Evolutionary conservation across 37 sponge, comb jelly and placozoan species (phyloP), one percentile per base, ranked within the genome.

Genomic region (Mnemiopsis leidyi): DNA sequence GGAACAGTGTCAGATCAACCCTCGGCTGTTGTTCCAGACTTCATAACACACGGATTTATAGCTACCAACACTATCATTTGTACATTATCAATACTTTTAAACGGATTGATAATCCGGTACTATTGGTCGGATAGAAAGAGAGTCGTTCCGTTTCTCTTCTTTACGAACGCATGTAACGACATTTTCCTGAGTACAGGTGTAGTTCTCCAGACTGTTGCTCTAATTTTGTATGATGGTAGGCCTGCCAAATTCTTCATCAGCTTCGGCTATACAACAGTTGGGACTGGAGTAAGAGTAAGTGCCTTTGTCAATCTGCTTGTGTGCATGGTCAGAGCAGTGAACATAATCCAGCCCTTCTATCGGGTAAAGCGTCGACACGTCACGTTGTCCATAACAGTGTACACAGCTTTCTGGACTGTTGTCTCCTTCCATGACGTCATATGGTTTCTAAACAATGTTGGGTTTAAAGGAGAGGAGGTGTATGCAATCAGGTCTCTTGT

Each of bases 21-120:
- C n/a, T n/a, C n/a, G n/a, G n/a, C n/a, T n/a, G n/a, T n/a, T n/a
- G n/a, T 48, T 3, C 73, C 73, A 25, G 24, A 69, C 73, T 28
- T 3, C 73, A 69, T 69, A 69, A 69, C 29, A 25, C 61, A 18
- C 61, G 61, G 61, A 13, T 13, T 48, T 18, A 48, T 13, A 48
- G n/a, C 24, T n/a, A 1, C n/a, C 7, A 69, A 69, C 28, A 23
- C 73, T 25, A 25, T 28, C 26, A 32, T 16, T 20, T 13, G 9
- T 5, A 16, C 9, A 16, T 36, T 32, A 32, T 32, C 79, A 28
- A 77, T 31, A 77, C 79, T 34, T 0, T 34, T 32, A 1, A 32
- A 77, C 79, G 79, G 79, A 34, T 36, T 77, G 32, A 77, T 77
- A 1, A 77, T 77, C 79, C 32, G 36, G 79, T 77, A 34, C 36